These are phyloP conservation scores for Hirundichthys speculiger DNA, from an alignment of 2,113 vertebrate species.

Conservation along the genomic window DNA sequence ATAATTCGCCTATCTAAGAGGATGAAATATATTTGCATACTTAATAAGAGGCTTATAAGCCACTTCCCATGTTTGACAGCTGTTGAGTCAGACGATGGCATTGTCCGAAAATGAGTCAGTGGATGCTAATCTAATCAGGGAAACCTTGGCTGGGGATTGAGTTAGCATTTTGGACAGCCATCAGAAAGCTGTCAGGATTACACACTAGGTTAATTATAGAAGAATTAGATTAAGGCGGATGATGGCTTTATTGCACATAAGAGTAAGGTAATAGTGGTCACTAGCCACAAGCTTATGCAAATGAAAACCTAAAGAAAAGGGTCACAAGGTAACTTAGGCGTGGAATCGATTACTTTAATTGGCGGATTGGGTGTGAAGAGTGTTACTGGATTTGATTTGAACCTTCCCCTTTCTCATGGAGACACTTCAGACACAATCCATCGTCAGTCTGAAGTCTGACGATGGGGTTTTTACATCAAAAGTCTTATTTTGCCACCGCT, in stretches of 20 bases:
- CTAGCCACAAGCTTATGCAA: constrained; percentile 33
- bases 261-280: constrained; percentile 52
- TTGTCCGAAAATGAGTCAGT: constrained; percentile 69
- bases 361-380: constrained; percentile 49
- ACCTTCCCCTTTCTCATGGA: neutral
- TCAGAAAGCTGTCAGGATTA: constrained; percentile 71
- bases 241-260: constrained; percentile 50
- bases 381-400: constrained; percentile 67
- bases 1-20: constrained; percentile 62
- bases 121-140: constrained; percentile 70
- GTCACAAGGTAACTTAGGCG: constrained; percentile 42
- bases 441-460: constrained; percentile 35
- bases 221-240: constrained; percentile 59
- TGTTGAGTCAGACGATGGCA: constrained; percentile 68
- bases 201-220: constrained; percentile 69
- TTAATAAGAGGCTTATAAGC: constrained; percentile 62
- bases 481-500: neutral
- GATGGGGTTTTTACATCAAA: constrained; percentile 47
- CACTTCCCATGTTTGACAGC: constrained; percentile 69
- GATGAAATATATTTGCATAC: constrained; percentile 76
- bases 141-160: constrained; percentile 59
- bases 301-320: constrained; percentile 13
- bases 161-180: constrained; percentile 66
- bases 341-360: constrained; percentile 72
- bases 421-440: constrained; percentile 59